Base-by-base conservation (phyloP, 2,113 vertebrate genomes). In the Herpetotheres cachinnans region DNA sequence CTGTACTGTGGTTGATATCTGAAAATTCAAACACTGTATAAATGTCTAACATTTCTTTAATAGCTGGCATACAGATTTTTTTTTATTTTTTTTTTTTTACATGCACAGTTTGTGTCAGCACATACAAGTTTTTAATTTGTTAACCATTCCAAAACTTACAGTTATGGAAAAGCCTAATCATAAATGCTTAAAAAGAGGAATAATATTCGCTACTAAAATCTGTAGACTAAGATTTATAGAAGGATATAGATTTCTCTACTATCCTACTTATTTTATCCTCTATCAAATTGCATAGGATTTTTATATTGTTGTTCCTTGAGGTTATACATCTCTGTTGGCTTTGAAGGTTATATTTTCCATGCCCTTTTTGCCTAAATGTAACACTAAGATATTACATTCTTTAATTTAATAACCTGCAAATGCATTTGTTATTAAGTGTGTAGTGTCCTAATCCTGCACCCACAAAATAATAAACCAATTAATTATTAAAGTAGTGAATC, bases 401-500 rank as follows among this genome's bases (percentile, higher is more conserved):
- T 87, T 56, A 71, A 62, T 89, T 47, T 82, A 62, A 25, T 83
- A 63, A 1, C 7, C n/a, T 71, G 18, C 1, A 77, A 84, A 95
- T 20, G 5, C 11, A 34, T 84, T 71, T 74, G 2, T 81, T 72
- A 71, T 63, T 61, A 76, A 55, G 25, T 61, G 13, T 76, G 85
- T 87, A 16, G 52, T 46, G 20, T 46, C 52, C 13, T 66, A 54
- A 58, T 46, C 21, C 9, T 78, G 17, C 9, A 58, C 8, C 7
- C 7, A 54, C 50, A 63, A 87, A 73, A 81, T 40, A 71, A 66
- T 29, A 91, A 93, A 22, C 12, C 1, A 49, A 65, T 88, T 76
- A 82, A 72, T 95, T 76, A 83, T 42, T 91, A 78, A 93, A 70
- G 27, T 38, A 63, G 11, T 59, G 44, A 92, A 84, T 79, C 5